Base-by-base conservation (phyloP, 2,113 vertebrate species). In the Calyptomena viridis region DNA sequence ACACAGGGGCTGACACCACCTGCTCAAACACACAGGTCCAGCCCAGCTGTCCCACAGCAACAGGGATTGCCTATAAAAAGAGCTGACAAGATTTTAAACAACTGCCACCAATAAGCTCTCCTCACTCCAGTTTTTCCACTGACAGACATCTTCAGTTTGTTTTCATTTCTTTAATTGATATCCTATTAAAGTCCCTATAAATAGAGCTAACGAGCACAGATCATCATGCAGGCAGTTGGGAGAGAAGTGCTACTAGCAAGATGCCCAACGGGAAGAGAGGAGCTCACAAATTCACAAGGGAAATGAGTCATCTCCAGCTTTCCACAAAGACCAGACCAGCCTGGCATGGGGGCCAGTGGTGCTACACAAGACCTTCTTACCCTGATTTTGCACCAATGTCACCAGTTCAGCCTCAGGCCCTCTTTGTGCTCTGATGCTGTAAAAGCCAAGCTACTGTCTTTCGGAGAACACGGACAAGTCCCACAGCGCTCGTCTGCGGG, bases 91-190 rank as follows among this genome's bases (percentile, higher is more conserved):
- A 52, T 25, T 59, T 71, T 84, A 39, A 81, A 83, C 62, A 86
- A 81, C 79, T 72, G 72, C 75, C 44, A 11, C 63, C 82, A 37
- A 67, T 27, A 67, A 52, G 63, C 44, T 71, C 7, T 18, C 60
- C 73, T 49, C 30, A 7, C 59, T 77, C 25, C 37, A 12, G 37
- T 50, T 73, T 83, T 84, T 39, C 18, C 31, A 75, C 35, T 64
- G 83, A 60, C 87, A 93, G 78, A 63, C 39, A 0, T 93, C 92
- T 74, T 78, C 3, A 24, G 93, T 86, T 93, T 96, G 64, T 73
- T 95, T 95, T 81, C 55, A 50, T 93, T 68, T 30, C 85, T 94
- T 93, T 96, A 95, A 96, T 68, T 89, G 76, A 58, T 84, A 53
- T 56, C 73, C 89, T 81, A 88, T 84, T 95, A 87, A 92, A 81